Conservation (phyloP, 1,140 invertebrate genomes). For the Drosophila parvula region DNA sequence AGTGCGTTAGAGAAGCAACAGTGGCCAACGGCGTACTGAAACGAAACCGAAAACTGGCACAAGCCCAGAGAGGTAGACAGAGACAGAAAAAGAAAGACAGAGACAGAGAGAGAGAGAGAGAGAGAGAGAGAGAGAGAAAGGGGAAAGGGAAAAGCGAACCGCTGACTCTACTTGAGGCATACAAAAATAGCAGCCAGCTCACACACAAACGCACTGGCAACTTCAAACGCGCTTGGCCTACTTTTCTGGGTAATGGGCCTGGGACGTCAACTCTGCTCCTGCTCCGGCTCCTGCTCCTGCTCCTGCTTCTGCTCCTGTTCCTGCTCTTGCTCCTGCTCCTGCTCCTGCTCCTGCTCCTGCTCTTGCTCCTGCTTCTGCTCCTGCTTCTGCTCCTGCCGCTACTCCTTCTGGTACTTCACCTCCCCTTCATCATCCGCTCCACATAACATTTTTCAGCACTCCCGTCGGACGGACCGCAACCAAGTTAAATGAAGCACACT, state of each 20-base stretch:
- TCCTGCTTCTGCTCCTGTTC: constrained; percentile 5
- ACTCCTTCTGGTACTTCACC: neutral
- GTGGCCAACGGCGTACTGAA: constrained; percentile 60
- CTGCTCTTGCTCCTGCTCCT: constrained; percentile 6
- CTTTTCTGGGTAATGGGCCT: constrained; percentile 68
- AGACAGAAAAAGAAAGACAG: constrained; percentile 5
- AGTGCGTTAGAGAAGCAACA: constrained; percentile 79
- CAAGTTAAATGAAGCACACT: constrained; percentile 76
- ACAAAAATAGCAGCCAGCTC: constrained; percentile 64
- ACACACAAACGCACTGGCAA: constrained; percentile 63
- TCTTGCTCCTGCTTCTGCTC: neutral
- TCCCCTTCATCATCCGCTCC: constrained; percentile 10
- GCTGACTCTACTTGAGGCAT: constrained; percentile 60
- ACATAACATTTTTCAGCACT: constrained; percentile 33
- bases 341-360: neutral
- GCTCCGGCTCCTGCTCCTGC: too few species aligned
- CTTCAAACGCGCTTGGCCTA: constrained; percentile 82
- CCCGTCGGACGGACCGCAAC: constrained; percentile 66
- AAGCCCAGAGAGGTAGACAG: constrained; percentile 12
- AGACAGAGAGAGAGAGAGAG: neutral
- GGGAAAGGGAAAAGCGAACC: constrained; percentile 26
- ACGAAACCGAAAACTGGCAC: constrained; percentile 54
- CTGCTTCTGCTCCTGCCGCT: constrained; percentile 4
- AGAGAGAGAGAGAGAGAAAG: neutral
- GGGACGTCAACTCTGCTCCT: constrained; percentile 70